phyloP scores from a whole-genome alignment of 92 coral and sea anemone genomes.

The Muricea muricata region DNA sequence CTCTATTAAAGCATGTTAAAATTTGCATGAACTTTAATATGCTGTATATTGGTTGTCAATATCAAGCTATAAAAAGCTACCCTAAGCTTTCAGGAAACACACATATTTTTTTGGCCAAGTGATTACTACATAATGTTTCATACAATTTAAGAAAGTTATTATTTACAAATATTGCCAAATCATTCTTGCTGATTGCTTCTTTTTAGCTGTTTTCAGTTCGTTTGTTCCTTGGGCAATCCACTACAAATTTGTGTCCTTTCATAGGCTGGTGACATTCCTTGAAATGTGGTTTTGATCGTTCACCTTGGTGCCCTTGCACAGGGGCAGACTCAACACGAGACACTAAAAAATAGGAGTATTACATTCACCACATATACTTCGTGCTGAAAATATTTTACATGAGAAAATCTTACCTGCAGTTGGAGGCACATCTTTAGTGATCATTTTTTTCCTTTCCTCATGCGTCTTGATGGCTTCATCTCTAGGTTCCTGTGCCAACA shows the following conservation, averaged over 20 bases:
- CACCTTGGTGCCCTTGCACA: neutral
- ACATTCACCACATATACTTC: neutral
- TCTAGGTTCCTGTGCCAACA: constrained; percentile 59
- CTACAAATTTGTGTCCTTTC: neutral
- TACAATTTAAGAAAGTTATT: no score
- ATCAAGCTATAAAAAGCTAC: no score
- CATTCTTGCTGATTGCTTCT: neutral
- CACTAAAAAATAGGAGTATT: neutral
- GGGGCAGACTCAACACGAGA: neutral
- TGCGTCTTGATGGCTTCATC: constrained; percentile 45
- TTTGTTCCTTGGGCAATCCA: constrained; percentile 7
- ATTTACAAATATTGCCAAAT: neutral
- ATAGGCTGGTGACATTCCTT: neutral
- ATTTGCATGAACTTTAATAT: no score
- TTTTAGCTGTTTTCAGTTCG: neutral
- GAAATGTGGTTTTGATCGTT: neutral
- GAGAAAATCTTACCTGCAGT: constrained; percentile 3
- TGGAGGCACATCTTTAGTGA: constrained; percentile 31
- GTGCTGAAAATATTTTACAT: neutral
- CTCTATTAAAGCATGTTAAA: no score
- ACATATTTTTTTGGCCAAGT: neutral
- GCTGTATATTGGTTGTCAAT: no score
- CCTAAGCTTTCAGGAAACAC: no score
- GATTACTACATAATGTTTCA: neutral
- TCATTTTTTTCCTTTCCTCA: constrained; percentile 8